Base-by-base conservation (phyloP, 2,797 vertebrate species). In the Mastacembelus armatus region DNA sequence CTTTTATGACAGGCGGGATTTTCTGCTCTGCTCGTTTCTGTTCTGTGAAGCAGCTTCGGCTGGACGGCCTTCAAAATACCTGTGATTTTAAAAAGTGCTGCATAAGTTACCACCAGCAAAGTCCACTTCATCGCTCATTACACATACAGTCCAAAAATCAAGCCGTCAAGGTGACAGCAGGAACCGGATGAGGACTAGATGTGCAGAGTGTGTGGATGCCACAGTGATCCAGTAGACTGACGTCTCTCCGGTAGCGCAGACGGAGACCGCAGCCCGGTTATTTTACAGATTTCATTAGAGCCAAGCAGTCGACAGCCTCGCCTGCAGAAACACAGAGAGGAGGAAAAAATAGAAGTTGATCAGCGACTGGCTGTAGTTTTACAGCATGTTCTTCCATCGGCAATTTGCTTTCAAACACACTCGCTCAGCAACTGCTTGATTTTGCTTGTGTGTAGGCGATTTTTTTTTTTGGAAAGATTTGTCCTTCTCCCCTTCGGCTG, bases 151-250 rank as follows among this genome's bases (percentile, higher is more conserved):
- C n/a, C n/a, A n/a, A n/a, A n/a, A 73, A 71, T 44, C 42, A 24
- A 64, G 63, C 61, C 72, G 67, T 59, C 70, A 78, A 78, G 83
- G 77, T 74, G 79, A 77, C 48, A 71, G 77, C 2, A 32, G 66
- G 58, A 56, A 42, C 57, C 61, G 66, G 61, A 39, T 50, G 58
- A 71, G 66, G 75, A 80, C 47, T 47, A 35, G 58, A 81, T 71
- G 78, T 75, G 66, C 51, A 57, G 68, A 47, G 78, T 36, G 76
- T 51, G 72, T 45, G 82, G 72, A 83, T 78, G 74, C 81, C 78
- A 81, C 83, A 81, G 71, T 79, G 84, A 88, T 87, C 86, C 85
- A 70, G 73, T 84, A 81, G 85, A 81, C 88, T 92, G 91, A 92
- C 91, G 89, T 91, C 74, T 87, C 90, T 88, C 79, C 83, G 77